Conservation (phyloP, 2,113 vertebrate species). For the Zootoca vivipara region DNA sequence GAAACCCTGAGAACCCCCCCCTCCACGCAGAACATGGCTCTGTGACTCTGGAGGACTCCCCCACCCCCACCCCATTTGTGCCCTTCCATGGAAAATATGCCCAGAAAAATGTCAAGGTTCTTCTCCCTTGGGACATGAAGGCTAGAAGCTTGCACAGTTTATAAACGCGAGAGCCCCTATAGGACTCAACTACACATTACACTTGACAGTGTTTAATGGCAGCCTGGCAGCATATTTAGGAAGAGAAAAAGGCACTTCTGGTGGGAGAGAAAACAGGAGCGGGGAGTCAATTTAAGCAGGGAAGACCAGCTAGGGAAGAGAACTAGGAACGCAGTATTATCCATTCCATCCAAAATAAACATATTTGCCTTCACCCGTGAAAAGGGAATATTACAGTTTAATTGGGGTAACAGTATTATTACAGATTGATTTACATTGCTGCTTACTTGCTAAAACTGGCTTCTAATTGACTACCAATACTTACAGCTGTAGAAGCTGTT, state of each 20-base stretch:
- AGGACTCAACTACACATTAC: neutral
- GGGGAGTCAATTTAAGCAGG: neutral
- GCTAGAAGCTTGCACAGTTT: neutral
- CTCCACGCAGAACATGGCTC: neutral
- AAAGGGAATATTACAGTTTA: neutral
- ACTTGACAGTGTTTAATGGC: neutral
- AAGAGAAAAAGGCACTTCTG: too few species aligned
- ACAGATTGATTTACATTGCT: too few species aligned
- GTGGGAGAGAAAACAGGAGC: too few species aligned
- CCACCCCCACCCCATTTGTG: neutral
- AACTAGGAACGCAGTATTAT: neutral
- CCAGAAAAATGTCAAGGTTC: neutral
- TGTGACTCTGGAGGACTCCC: neutral
- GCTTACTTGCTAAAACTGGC: too few species aligned
- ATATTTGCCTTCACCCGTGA: neutral
- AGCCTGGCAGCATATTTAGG: neutral
- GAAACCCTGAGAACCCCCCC: neutral
- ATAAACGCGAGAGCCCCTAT: neutral
- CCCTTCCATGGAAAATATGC: neutral
- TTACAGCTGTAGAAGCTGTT: constrained; percentile 81
- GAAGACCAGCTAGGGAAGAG: neutral
- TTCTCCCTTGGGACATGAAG: neutral
- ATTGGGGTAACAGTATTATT: neutral
- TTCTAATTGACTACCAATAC: constrained; percentile 55
- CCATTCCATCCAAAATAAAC: neutral